These are phyloP conservation scores for Acanthosepion pharaonis DNA, from an alignment of 2,888 invertebrate genomes.

Conservation along the genomic window DNA sequence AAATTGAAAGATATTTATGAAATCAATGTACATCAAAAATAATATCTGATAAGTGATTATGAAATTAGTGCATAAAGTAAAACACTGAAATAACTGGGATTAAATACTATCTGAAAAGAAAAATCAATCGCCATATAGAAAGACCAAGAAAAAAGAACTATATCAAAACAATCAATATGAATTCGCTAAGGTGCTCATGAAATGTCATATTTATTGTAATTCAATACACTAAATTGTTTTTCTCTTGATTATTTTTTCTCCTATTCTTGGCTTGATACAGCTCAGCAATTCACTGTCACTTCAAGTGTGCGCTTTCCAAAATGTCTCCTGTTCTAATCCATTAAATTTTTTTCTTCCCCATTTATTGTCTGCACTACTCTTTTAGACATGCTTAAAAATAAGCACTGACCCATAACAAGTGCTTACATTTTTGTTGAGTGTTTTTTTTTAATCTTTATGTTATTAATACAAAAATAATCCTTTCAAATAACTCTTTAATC, in stretches of 20 bases:
- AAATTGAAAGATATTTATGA: background rate
- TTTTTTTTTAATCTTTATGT: too few species aligned
- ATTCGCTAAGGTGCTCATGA: background rate
- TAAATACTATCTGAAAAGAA: background rate
- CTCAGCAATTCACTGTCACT: background rate
- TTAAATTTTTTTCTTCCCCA: background rate
- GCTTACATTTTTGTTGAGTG: background rate
- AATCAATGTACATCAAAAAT: background rate
- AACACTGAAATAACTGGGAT: background rate
- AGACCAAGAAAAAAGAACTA: background rate
- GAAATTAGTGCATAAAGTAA: background rate
- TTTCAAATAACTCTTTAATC: too few species aligned
- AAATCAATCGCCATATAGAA: background rate
- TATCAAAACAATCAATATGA: background rate
- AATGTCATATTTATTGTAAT: conserved; percentile 21
- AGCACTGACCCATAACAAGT: background rate
- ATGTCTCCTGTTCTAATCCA: background rate
- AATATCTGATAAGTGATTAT: background rate
- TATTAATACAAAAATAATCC: too few species aligned
- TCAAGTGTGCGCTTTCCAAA: background rate
- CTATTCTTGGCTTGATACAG: background rate
- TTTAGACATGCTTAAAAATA: background rate
- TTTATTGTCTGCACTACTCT: background rate
- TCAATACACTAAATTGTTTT: background rate
- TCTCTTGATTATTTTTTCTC: background rate